Conservation (phyloP, 2,113 vertebrate genomes). For the Oryzias javanicus region DNA sequence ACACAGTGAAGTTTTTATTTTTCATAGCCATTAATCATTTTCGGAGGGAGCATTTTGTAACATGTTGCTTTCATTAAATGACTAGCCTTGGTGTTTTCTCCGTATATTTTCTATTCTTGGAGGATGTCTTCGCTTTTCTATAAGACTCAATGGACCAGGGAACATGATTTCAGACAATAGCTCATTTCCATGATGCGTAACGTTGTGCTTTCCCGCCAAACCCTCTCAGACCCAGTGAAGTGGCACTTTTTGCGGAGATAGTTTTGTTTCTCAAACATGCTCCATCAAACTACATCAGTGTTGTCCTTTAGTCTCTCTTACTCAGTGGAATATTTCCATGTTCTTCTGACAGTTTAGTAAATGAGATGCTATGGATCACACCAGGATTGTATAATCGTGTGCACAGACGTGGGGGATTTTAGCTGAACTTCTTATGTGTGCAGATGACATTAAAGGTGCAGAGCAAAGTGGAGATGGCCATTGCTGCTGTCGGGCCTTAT, state of each 20-base stretch:
- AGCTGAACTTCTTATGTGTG: background rate
- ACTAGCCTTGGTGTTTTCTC: constrained; percentile 33
- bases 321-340: constrained; percentile 30
- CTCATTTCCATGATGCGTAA: constrained; percentile 20
- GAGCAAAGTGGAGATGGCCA: constrained; percentile 28
- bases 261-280: constrained; percentile 54
- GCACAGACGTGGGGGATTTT: background rate
- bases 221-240: constrained; percentile 29
- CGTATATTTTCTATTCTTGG: constrained; percentile 22
- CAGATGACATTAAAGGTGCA: constrained; percentile 28
- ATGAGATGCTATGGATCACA: constrained; percentile 28
- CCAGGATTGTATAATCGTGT: constrained; percentile 4
- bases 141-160: constrained; percentile 20
- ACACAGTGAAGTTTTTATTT: constrained; percentile 33
- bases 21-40: constrained; percentile 49
- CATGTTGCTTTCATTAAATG: constrained; percentile 43
- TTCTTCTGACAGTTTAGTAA: constrained; percentile 40
- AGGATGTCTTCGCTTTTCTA: constrained; percentile 10
- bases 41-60: constrained; percentile 14
- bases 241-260: constrained; percentile 43
- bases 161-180: constrained; percentile 15
- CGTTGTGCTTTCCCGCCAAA: constrained; percentile 12
- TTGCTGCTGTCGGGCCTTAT: constrained; percentile 58
- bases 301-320: constrained; percentile 31
- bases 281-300: constrained; percentile 51